Percentiles rank a stretch among this genome's conserved stretches.
Conservation (phyloP, 2,888 invertebrate species). For the Idaea straminata region DNA sequence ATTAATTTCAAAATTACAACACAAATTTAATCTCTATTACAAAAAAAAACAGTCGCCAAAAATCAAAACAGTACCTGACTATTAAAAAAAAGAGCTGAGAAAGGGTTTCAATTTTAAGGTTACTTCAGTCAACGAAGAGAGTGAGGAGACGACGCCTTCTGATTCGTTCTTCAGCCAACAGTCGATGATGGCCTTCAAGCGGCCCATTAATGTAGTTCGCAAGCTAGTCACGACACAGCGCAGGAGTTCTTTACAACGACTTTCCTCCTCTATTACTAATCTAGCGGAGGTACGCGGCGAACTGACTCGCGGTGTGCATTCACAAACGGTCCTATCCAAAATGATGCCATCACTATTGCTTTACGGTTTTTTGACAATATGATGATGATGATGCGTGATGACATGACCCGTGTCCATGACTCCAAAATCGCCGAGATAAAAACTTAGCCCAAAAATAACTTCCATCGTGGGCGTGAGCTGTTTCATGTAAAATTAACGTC, state of each 20-base stretch:
- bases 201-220: conserved; percentile 74
- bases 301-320: conserved; percentile 53
- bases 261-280: conserved; percentile 75
- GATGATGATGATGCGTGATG: not conserved
- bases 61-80: not conserved
- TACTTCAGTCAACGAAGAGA: conserved; percentile 62
- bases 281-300: conserved; percentile 73
- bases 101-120: conserved; percentile 69
- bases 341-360: conserved; percentile 18
- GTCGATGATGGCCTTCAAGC: conserved; percentile 65
- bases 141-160: conserved; percentile 53
- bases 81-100: conserved; percentile 19
- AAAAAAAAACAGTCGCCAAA: not conserved
- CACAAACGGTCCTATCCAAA: conserved; percentile 26
- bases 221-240: conserved; percentile 75
- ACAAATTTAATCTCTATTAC: not conserved
- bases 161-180: conserved; percentile 64
- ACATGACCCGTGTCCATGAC: no score
- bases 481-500: not conserved
- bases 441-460: no score
- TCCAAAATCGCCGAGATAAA: no score
- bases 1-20: not conserved
- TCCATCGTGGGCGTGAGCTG: not conserved
- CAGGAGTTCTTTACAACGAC: conserved; percentile 71
- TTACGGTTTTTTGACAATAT: not conserved